Conservation (phyloP, 2,113 vertebrate genomes). For the Meles meles region DNA sequence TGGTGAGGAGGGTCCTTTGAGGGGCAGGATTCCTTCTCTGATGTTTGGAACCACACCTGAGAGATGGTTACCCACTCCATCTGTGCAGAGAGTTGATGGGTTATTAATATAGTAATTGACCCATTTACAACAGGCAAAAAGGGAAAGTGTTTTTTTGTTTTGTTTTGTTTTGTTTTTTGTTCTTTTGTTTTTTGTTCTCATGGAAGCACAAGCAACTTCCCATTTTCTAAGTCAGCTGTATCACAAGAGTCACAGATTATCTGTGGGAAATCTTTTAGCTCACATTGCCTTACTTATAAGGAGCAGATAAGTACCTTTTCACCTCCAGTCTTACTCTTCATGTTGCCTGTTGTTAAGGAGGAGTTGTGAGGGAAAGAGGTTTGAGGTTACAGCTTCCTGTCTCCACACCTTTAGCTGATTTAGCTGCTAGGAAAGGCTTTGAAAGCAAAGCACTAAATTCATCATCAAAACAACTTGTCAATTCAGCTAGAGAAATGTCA, state of each 20-base stretch:
- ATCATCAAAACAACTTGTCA: conserved; percentile 64
- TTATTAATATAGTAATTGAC: conserved; percentile 27
- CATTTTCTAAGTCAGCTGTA: conserved; percentile 43
- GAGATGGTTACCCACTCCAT: neutral
- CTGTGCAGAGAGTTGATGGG: neutral
- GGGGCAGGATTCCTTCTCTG: neutral
- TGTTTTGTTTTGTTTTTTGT: no score
- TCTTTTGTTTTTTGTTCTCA: neutral
- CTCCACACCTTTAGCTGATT: conserved; percentile 61
- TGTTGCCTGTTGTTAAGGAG: conserved; percentile 53
- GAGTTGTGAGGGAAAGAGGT: conserved; percentile 64
- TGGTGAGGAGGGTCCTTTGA: neutral
- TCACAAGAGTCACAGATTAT: conserved; percentile 50
- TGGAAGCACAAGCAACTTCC: conserved; percentile 36
- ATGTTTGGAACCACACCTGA: neutral
- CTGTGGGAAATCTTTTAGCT: conserved; percentile 58
- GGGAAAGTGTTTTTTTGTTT: neutral
- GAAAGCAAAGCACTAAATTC: conserved; percentile 67
- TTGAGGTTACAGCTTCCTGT: conserved; percentile 76
- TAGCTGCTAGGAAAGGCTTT: conserved; percentile 68
- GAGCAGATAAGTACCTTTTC: conserved; percentile 58
- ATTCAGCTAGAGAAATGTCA: conserved; percentile 46
- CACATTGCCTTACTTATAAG: conserved; percentile 13
- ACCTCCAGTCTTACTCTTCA: conserved; percentile 50
- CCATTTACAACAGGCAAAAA: neutral